Evolutionary conservation across 2,888 invertebrate species (phyloP), one percentile per base, ranked within the genome.

Genomic region (Noctuana brunneofusca): DNA sequence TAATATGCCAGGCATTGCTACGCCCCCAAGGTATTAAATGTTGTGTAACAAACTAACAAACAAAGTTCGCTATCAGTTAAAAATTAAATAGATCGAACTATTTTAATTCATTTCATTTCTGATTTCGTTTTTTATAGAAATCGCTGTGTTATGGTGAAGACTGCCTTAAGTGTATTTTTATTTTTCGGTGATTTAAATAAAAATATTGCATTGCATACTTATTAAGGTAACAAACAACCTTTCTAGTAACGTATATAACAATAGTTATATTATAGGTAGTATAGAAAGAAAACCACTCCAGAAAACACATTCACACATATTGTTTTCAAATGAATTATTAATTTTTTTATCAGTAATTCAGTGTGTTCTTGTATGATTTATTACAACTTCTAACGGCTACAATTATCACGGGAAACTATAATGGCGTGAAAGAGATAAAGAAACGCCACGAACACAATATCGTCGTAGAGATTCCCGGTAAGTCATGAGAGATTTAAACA

Each of bases 401-500:
- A 62, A 62, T 62, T 46, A 62, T 54, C 54, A 54, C 48, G 54
- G 60, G 54, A 54, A 60, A 54, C 18, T 38, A 41, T 38, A 50
- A 41, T 38, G 16, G 16, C 54, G 54, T 54, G 59, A 60, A 60
- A 27, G 38, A 53, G 35, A 48, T 43, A 59, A 59, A 54, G 62
- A 62, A 54, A 55, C 20, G 49, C 48, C 38, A 54, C 16, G 18
- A 53, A 59, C 20, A 60, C 53, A 60, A 46, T 60, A 35, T 9
- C 16, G 32, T 32, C 16, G 48, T 30, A 14, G 43, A 54, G 59
- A 52, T 65, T 64, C 58, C 62, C 57, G 58, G 58, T 64, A 66
- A 58, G 52, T 54, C 64, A 64, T 58, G 66, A 16, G 66, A 64
- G 57, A 22, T 60, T 62, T 49, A 50, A 53, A 66, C 66, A 66